Conservation (phyloP, 1,140 invertebrate genomes). For the Oedothorax gibbosus region DNA sequence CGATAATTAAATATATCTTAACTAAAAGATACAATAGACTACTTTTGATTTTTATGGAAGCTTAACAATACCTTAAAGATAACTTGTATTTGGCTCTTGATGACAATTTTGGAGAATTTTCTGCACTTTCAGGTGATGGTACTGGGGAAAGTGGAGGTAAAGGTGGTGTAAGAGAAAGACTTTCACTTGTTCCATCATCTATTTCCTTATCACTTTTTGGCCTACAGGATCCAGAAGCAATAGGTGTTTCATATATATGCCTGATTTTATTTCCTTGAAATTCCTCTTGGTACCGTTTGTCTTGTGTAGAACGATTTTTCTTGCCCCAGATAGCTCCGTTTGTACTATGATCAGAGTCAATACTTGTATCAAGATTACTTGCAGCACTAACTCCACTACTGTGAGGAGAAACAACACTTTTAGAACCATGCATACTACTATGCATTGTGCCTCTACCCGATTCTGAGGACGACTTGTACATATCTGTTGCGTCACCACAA, state of each 20-base stretch:
- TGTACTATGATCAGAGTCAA: constrained; percentile 64
- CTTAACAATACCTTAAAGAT: constrained; percentile 62
- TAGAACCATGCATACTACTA: constrained; percentile 61
- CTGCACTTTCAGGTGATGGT: constrained; percentile 66
- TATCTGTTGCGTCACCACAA: constrained; percentile 44
- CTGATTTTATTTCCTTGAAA: constrained; percentile 35
- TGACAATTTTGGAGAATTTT: constrained; percentile 61
- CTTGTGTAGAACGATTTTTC: constrained; percentile 10
- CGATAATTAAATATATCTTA: too few relatives aligned
- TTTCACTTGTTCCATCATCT: constrained; percentile 73
- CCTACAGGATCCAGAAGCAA: constrained; percentile 25
- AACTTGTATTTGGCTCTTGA: constrained; percentile 61
- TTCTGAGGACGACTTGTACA: constrained; percentile 66
- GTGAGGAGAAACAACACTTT: constrained; percentile 56
- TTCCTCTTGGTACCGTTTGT: constrained; percentile 40
- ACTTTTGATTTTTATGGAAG: background rate
- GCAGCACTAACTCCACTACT: constrained; percentile 56
- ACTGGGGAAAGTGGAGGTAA: constrained; percentile 80
- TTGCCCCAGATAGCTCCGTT: constrained; percentile 39
- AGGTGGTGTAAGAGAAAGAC: constrained; percentile 80
- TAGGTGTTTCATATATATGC: constrained; percentile 52
- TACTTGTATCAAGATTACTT: constrained; percentile 64
- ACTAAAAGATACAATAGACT: too few relatives aligned
- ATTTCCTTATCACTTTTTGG: constrained; percentile 32
- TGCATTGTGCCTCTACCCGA: constrained; percentile 68